Evolutionary conservation across 2,888 invertebrate genomes (phyloP).

Genomic region (Drosophila macrospina): DNA sequence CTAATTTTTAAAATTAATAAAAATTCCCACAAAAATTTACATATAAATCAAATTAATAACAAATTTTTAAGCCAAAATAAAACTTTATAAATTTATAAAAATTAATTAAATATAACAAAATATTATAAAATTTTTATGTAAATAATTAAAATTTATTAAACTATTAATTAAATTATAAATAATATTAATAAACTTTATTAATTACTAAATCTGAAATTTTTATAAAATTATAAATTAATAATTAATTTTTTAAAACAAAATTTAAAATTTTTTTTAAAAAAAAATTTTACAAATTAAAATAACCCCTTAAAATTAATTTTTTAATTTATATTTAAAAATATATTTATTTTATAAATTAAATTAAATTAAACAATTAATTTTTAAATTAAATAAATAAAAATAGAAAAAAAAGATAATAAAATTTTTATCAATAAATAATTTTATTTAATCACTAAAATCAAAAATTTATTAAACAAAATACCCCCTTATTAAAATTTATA

Average conservation of each 20-base stretch:
- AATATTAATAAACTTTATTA: not conserved
- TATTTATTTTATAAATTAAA: no score
- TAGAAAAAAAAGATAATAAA: no score
- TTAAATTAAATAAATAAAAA: no score
- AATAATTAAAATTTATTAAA: slow-evolving; percentile 8
- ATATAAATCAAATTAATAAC: slow-evolving; percentile 87
- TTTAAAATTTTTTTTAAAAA: no score
- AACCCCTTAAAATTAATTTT: slow-evolving; percentile 6
- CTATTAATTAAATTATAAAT: not conserved
- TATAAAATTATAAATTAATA: not conserved
- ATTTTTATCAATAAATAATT: no score
- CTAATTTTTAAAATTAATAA: slow-evolving; percentile 84
- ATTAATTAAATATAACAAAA: no score
- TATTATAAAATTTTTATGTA: slow-evolving; percentile 8
- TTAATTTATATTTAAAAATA: no score
- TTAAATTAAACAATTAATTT: no score
- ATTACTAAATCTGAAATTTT: slow-evolving; percentile 29
- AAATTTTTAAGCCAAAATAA: slow-evolving; percentile 86
- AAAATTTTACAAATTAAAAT: not conserved
- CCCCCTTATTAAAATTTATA: no score
- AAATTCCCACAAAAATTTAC: slow-evolving; percentile 86
- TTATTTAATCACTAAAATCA: no score
- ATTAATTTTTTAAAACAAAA: no score
- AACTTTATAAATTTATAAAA: slow-evolving; percentile 74
- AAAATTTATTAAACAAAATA: no score